Conservation (phyloP, 1,140 invertebrate species). For the Capitella teleta region DNA sequence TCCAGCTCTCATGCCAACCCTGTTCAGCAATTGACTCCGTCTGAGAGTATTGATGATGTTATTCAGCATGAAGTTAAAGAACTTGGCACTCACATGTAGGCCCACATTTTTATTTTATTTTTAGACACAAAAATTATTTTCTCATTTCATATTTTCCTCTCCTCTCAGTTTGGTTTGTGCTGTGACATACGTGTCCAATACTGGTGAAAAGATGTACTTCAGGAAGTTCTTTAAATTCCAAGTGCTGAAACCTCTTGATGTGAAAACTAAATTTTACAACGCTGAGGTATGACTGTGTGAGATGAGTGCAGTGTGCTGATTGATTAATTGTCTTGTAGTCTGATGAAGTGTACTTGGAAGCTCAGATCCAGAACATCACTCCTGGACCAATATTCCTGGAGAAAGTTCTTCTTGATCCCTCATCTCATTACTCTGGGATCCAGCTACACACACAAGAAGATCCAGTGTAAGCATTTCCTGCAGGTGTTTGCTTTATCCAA, state of each 20-base stretch:
- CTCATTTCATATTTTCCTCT: constrained; percentile 15
- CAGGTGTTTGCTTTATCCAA: constrained; percentile 1
- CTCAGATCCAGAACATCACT: constrained; percentile 91
- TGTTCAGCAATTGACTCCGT: constrained; percentile 58
- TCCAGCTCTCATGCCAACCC: constrained; percentile 45
- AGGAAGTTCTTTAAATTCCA: constrained; percentile 97
- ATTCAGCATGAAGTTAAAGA: constrained; percentile 98
- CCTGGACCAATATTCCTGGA: constrained; percentile 78
- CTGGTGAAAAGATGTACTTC: constrained; percentile 55
- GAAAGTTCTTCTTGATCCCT: constrained; percentile 82
- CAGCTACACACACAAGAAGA: constrained; percentile 31
- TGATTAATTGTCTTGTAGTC: constrained; percentile 41
- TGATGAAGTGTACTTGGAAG: constrained; percentile 93
- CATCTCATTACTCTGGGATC: constrained; percentile 62
- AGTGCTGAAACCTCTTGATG: constrained; percentile 90
- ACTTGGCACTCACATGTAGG: constrained; percentile 88
- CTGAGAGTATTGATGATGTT: constrained; percentile 81
- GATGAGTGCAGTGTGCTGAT: neutral
- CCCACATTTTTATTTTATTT: constrained; percentile 13
- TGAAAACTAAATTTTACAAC: constrained; percentile 97
- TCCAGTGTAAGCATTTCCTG: neutral
- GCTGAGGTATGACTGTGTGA: constrained; percentile 50
- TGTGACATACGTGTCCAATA: constrained; percentile 70
- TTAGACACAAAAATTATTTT: constrained; percentile 1
- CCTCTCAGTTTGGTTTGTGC: constrained; percentile 80